phyloP scores from a whole-genome alignment of 2,888 invertebrate genomes.

The Portevinia maculata region DNA sequence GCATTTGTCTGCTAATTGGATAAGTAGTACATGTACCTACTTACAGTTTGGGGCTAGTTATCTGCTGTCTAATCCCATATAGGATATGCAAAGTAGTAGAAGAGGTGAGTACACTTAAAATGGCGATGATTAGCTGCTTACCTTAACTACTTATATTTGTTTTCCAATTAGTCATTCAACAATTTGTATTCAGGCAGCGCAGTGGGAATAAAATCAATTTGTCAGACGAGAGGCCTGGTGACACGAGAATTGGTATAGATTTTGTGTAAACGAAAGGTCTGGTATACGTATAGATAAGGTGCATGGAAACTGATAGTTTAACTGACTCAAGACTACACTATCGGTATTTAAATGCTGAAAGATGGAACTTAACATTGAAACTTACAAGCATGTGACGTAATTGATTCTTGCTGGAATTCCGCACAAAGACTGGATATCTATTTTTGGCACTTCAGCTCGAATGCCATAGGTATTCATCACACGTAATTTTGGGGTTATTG shows the following conservation, averaged over 20 bases:
- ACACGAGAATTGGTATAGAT: constrained; percentile 1
- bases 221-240: neutral
- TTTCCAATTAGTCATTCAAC: constrained; percentile 15
- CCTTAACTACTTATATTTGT: too few relatives aligned
- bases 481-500: too few relatives aligned
- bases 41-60: constrained; percentile 43
- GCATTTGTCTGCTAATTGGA: constrained; percentile 59
- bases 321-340: constrained; percentile 28
- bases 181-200: constrained; percentile 47
- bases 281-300: neutral
- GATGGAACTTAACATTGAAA: constrained; percentile 12
- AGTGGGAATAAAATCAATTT: constrained; percentile 27
- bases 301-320: constrained; percentile 6
- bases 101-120: constrained; percentile 20
- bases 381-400: constrained; percentile 37
- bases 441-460: constrained; percentile 1
- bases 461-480: constrained; percentile 3
- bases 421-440: constrained; percentile 1
- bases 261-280: neutral
- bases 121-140: constrained; percentile 2
- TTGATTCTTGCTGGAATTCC: constrained; percentile 6
- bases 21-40: constrained; percentile 22
- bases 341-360: constrained; percentile 30
- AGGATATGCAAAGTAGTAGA: constrained; percentile 60
- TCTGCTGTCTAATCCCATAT: constrained; percentile 29